Conservation (phyloP, 2,888 invertebrate species). For the Macropis europaea region DNA sequence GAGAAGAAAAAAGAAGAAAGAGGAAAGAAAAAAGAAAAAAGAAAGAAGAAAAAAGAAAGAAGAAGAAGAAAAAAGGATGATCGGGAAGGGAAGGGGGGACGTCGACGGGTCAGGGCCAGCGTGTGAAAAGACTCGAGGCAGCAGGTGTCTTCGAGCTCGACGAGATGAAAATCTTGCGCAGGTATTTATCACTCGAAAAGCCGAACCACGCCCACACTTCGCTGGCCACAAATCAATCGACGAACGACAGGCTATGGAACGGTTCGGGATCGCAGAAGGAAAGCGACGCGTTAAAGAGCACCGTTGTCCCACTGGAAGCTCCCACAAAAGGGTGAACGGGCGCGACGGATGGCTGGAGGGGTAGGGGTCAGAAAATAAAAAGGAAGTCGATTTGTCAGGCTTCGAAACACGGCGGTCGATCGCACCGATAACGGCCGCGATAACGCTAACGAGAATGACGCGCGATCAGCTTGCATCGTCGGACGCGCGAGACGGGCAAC, state of each 20-base stretch:
- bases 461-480: conserved; percentile 28
- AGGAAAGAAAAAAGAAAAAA: too few relatives aligned
- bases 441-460: conserved; percentile 52
- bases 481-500: conserved; percentile 32
- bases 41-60: background rate
- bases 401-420: conserved; percentile 37
- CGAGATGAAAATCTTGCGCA: conserved; percentile 66
- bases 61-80: background rate
- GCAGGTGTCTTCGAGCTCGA: conserved; percentile 66
- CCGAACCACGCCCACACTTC: conserved; percentile 64
- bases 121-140: conserved; percentile 62
- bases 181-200: conserved; percentile 66
- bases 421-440: conserved; percentile 18
- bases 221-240: conserved; percentile 75
- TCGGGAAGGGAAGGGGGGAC: background rate
- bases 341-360: background rate
- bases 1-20: too few relatives aligned
- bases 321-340: background rate
- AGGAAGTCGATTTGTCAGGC: conserved; percentile 45
- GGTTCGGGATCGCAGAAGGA: background rate
- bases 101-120: conserved; percentile 47
- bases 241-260: conserved; percentile 33
- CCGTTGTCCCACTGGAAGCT: background rate
- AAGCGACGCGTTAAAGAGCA: background rate
- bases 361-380: background rate